Evolutionary conservation across 1,140 invertebrate genomes (phyloP), one percentile per base, ranked within the genome.

Genomic region (Stenopsyche tienmushanensis): DNA sequence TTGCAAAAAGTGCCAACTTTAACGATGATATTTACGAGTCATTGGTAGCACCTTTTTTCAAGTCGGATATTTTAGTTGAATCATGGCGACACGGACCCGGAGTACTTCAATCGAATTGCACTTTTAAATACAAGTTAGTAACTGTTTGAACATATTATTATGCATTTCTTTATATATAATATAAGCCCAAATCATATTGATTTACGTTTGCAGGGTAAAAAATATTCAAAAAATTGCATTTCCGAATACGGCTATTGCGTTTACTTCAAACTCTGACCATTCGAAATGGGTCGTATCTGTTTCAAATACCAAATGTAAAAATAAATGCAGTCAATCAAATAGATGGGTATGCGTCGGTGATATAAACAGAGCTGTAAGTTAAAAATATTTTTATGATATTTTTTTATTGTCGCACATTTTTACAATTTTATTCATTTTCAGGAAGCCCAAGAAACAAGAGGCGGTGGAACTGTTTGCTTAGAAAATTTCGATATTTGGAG

Each of bases 311-410:
- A 24, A 18, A 13, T 21, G 39, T 47, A 47, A 60, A 74, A 75
- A 73, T 75, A 78, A 71, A 76, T 75, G 71, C 76, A 74, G 18
- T 75, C 76, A 42, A 73, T 76, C 0, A 74, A 74, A 79, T 34
- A 82, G 82, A 45, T 95, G 91, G 90, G 84, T 89, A 62, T 98
- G 96, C 75, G 86, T 97, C 13, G 93, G 92, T 10, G 95, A 97
- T 75, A 94, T 97, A 18, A 98, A 98, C 76, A 84, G 95, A 83
- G 89, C 90, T 76, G 90, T 93, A 78, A 82, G 78, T 77, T n/a
- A 47, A 24, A 41, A 17, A 44, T n/a, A 58, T 58, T 49, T 21
- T 52, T 53, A 29, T 45, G 20, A 17, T 50, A 53, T 21, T 53
- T 53, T 13, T 53, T 21, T 53, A n/a, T n/a, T n/a, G n/a, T n/a